These are phyloP conservation scores for Hippoglossus stenolepis DNA, from an alignment of 2,113 vertebrate genomes.

Conservation along the genomic window DNA sequence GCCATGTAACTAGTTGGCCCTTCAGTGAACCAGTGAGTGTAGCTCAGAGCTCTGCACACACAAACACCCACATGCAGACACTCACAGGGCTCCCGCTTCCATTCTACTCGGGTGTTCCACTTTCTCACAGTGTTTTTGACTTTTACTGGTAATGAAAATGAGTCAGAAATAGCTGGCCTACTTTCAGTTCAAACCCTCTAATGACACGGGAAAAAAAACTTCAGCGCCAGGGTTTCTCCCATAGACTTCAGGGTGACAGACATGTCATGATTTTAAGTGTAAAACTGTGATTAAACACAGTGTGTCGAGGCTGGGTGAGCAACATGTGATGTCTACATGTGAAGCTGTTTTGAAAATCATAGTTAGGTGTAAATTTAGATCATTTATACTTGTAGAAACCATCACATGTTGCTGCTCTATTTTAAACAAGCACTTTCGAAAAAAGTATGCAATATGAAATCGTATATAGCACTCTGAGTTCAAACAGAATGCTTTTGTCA, in stretches of 20 bases:
- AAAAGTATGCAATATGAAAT: no score
- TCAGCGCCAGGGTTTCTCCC: constrained; percentile 10
- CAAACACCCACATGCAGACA: constrained; percentile 25
- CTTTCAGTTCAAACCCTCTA: constrained; percentile 59
- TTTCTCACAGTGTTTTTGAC: constrained; percentile 62
- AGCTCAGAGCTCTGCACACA: constrained; percentile 14
- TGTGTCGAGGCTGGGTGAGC: background rate
- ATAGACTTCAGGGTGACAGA: constrained; percentile 25
- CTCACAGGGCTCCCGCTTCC: constrained; percentile 13
- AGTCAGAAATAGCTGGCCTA: constrained; percentile 71
- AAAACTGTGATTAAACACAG: constrained; percentile 9
- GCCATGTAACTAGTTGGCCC: constrained; percentile 49
- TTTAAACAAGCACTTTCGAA: no score
- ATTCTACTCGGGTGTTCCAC: constrained; percentile 54
- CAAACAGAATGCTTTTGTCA: no score
- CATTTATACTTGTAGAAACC: background rate
- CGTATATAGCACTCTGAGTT: no score
- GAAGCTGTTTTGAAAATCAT: background rate
- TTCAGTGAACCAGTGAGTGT: constrained; percentile 48
- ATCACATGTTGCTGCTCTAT: background rate
- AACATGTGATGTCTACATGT: background rate
- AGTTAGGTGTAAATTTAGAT: background rate
- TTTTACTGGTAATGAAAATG: constrained; percentile 60
- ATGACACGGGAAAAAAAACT: constrained; percentile 22
- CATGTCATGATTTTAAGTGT: constrained; percentile 22